These are phyloP conservation scores for Tetanocera ferruginea DNA, from an alignment of 2,888 invertebrate species.

Conservation along the genomic window DNA sequence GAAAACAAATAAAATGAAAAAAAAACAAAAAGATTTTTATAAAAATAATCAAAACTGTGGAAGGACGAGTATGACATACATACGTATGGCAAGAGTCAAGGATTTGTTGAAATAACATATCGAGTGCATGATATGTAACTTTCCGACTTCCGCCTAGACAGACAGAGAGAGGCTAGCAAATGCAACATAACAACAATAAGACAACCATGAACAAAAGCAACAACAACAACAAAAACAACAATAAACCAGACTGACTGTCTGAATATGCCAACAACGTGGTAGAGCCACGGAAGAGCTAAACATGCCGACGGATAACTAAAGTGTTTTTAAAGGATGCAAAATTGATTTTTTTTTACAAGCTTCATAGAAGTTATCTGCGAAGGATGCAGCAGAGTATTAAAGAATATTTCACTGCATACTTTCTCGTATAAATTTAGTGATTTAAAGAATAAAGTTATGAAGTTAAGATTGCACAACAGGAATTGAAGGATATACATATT, in stretches of 20 bases:
- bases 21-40: too few relatives aligned
- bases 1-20: not conserved
- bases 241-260: not conserved
- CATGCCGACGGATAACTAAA: slow-evolving; percentile 25
- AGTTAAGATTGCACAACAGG: too few relatives aligned
- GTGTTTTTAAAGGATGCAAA: slow-evolving; percentile 13
- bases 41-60: not conserved
- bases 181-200: not conserved
- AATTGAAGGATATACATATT: too few relatives aligned
- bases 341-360: not conserved
- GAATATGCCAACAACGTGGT: not conserved
- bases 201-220: not conserved
- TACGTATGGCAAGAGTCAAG: not conserved
- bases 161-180: not conserved
- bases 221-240: not conserved
- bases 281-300: not conserved
- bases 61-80: not conserved
- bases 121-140: slow-evolving; percentile 28
- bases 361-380: not conserved
- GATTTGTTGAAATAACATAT: slow-evolving; percentile 25
- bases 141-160: slow-evolving; percentile 26
- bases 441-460: too few relatives aligned
- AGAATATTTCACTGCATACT: not conserved
- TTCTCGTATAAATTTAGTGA: not conserved
- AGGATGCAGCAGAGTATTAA: not conserved